phyloP scores from a whole-genome alignment of 2,113 vertebrate genomes.

The Sigmodon hispidus region DNA sequence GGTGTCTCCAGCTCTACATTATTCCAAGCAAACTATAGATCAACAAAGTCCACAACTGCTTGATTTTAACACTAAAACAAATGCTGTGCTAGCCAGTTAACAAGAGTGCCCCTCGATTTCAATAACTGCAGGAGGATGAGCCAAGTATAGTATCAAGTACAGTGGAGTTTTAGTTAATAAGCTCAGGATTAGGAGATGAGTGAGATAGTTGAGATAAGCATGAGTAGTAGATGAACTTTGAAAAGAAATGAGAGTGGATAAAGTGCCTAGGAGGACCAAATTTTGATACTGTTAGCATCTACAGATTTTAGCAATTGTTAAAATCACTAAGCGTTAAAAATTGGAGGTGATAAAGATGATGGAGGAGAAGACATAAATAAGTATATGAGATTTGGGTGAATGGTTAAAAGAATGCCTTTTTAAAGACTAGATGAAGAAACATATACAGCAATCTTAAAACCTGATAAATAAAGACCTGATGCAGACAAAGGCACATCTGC shows the following conservation, averaged over 20 bases:
- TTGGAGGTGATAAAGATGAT: neutral
- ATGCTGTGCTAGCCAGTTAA: neutral
- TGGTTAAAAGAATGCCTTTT: neutral
- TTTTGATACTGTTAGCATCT: neutral
- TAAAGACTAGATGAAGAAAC: neutral
- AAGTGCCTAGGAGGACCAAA: neutral
- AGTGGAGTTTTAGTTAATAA: neutral
- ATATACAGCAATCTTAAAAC: neutral
- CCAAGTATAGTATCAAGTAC: neutral
- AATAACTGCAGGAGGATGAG: neutral
- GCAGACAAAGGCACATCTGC: neutral
- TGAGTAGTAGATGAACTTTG: neutral
- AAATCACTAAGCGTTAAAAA: neutral
- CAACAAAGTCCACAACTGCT: neutral
- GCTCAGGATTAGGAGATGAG: neutral
- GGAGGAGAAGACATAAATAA: neutral
- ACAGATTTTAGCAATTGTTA: neutral
- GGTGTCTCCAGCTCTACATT: neutral
- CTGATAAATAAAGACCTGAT: neutral
- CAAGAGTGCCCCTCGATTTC: neutral
- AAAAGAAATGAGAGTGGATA: neutral
- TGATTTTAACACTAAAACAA: neutral
- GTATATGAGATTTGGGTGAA: neutral
- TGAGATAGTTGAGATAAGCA: neutral
- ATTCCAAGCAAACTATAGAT: neutral